Evolutionary conservation across 2,888 invertebrate species (phyloP).

Genomic region (Hoplodrina ambigua): DNA sequence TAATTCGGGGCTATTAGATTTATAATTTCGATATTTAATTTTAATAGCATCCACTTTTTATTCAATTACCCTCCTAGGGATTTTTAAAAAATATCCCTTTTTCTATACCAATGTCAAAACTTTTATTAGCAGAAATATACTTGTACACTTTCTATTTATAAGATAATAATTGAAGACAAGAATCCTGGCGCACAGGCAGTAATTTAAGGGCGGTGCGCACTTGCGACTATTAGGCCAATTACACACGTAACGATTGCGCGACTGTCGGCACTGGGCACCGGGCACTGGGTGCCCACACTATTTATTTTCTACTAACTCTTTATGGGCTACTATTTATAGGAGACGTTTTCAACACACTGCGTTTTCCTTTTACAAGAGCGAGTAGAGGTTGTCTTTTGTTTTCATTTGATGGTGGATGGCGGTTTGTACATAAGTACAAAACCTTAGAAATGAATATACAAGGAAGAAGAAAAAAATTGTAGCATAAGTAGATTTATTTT

Average conservation of each 20-base stretch:
- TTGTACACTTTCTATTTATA: slow-evolving; percentile 39
- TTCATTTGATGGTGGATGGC: neutral
- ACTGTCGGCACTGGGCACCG: slow-evolving; percentile 33
- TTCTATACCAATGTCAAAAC: neutral
- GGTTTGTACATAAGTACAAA: no score
- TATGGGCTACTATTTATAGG: slow-evolving; percentile 48
- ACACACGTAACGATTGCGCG: slow-evolving; percentile 58
- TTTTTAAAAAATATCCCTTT: neutral
- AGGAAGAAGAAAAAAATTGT: no score
- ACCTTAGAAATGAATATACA: no score
- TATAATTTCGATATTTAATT: no score
- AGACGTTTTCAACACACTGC: slow-evolving; percentile 13
- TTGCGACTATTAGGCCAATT: slow-evolving; percentile 63
- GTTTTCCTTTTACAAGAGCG: slow-evolving; percentile 11
- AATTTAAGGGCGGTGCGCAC: slow-evolving; percentile 58
- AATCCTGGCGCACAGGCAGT: slow-evolving; percentile 39
- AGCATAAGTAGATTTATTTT: no score
- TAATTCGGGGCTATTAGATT: no score
- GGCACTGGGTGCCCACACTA: slow-evolving; percentile 19
- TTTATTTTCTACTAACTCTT: slow-evolving; percentile 48
- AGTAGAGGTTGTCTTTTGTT: neutral
- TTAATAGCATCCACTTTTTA: no score
- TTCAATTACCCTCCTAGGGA: no score
- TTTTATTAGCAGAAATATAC: neutral
- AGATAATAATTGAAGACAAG: slow-evolving; percentile 34